A percentile compares a stretch with the other conserved stretches of the same genome.
Evolutionary conservation across 2,113 vertebrate species (phyloP).

Genomic region (Bubo bubo): DNA sequence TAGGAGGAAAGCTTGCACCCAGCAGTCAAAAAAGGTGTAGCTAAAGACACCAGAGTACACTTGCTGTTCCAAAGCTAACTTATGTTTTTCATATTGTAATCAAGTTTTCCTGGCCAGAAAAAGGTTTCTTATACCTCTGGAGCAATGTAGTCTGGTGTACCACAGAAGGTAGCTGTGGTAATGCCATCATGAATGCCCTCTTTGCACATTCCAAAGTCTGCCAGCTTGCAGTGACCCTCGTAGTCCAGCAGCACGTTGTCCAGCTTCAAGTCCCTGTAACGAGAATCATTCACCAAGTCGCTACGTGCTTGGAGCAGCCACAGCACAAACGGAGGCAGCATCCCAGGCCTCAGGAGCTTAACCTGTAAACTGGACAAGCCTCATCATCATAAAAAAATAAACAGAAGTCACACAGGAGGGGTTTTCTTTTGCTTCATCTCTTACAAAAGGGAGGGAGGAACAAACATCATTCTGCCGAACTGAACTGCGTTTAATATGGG

Average conservation of each 20-base stretch:
- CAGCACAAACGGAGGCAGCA: neutral
- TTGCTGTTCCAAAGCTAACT: neutral
- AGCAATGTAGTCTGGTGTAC: conserved; percentile 96
- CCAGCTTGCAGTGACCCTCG: conserved; percentile 97
- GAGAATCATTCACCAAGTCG: neutral
- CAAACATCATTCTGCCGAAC: neutral
- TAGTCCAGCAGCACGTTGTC: conserved; percentile 95
- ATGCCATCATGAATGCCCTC: conserved; percentile 89
- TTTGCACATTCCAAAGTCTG: conserved; percentile 99
- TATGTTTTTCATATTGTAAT: neutral
- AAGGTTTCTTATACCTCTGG: conserved; percentile 86
- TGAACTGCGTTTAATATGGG: neutral
- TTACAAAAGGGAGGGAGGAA: conserved; percentile 17
- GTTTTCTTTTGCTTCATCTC: neutral
- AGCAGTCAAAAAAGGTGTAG: neutral
- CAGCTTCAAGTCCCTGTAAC: conserved; percentile 92
- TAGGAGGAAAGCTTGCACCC: neutral
- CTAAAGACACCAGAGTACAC: neutral
- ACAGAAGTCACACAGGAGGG: neutral
- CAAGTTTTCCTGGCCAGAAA: neutral
- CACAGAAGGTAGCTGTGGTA: conserved; percentile 93
- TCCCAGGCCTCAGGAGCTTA: neutral
- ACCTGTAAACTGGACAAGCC: neutral
- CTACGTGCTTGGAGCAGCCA: neutral
- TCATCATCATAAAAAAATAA: neutral